phyloP scores from a whole-genome alignment of 2,113 vertebrate genomes.

The Pavo muticus region DNA sequence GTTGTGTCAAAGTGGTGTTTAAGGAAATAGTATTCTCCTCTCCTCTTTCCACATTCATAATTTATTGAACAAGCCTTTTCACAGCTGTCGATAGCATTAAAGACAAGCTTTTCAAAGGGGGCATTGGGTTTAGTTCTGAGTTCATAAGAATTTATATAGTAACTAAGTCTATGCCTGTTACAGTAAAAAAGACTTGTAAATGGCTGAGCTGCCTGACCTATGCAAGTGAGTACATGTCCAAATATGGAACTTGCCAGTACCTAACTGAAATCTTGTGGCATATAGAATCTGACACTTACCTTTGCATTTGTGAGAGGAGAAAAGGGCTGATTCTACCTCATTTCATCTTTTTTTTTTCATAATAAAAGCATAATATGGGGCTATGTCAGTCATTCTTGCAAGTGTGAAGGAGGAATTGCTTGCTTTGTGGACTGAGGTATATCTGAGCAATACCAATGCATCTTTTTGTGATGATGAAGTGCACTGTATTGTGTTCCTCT shows the following conservation, averaged over 20 bases:
- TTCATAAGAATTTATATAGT: background rate
- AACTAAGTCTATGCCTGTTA: background rate
- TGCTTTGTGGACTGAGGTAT: background rate
- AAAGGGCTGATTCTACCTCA: background rate
- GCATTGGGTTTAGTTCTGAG: background rate
- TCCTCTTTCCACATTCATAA: background rate
- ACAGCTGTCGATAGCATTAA: background rate
- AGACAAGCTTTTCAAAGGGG: background rate
- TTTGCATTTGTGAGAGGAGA: background rate
- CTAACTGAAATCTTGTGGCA: background rate
- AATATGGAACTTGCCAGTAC: background rate
- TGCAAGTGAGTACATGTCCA: background rate
- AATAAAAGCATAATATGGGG: background rate
- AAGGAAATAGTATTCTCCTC: background rate
- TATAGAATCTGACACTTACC: background rate
- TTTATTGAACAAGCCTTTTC: background rate
- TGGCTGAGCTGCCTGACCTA: background rate
- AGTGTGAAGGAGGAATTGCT: background rate
- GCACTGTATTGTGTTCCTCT: background rate
- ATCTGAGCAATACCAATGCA: background rate
- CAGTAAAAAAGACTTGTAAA: background rate
- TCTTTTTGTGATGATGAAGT: background rate
- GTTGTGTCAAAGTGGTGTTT: rapidly evolving
- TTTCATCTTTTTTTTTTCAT: constrained; percentile 24
- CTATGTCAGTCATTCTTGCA: background rate